Conservation (phyloP, 2,888 invertebrate species). For the Glyphotaelius pellucidus region DNA sequence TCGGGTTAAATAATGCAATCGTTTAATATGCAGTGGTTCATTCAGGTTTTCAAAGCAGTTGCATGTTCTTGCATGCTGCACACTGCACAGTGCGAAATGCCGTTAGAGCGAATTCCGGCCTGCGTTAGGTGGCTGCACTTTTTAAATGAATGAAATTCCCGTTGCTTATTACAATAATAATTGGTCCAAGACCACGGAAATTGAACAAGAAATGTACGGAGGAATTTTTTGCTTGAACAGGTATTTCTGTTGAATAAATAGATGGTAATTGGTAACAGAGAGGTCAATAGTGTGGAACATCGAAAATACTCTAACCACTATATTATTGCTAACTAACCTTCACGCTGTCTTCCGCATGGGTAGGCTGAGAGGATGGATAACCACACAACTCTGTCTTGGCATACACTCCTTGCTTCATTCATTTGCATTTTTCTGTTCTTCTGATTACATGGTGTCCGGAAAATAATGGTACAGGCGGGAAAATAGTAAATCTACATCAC, state of each 20-base stretch:
- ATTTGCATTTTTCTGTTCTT: no score
- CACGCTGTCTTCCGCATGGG: no score
- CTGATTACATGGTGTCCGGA: no score
- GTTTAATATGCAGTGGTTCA: conserved; percentile 26
- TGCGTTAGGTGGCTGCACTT: background rate
- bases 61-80: background rate
- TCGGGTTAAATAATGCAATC: conserved; percentile 22
- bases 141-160: background rate
- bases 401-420: no score
- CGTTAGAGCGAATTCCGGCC: background rate
- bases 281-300: background rate
- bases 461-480: no score
- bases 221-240: background rate
- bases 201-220: background rate
- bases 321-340: no score
- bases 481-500: no score
- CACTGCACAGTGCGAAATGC: background rate
- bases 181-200: background rate
- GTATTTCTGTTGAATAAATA: background rate
- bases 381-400: no score
- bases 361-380: no score
- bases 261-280: background rate
- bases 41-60: conserved; percentile 35
- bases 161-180: background rate
- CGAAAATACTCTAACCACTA: background rate